phyloP scores from a whole-genome alignment of 2,113 vertebrate genomes.

The Vulpes lagopus region DNA sequence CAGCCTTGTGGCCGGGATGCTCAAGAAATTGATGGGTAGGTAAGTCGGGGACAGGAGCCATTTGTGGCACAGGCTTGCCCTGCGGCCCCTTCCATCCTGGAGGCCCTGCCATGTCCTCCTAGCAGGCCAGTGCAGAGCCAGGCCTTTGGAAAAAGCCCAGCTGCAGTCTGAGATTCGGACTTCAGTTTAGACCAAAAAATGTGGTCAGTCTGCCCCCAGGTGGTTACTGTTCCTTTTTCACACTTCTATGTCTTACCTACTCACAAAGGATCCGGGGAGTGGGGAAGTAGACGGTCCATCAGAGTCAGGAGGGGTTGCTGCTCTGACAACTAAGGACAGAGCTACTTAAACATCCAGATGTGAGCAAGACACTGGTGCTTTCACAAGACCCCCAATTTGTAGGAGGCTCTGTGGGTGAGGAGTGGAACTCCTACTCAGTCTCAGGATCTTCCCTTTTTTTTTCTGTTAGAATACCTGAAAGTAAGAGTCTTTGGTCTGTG shows the following conservation, averaged over 20 bases:
- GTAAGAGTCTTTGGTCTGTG: background rate
- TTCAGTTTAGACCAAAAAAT: background rate
- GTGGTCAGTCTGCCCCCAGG: background rate
- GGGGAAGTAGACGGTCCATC: rapidly evolving
- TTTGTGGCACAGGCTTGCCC: rapidly evolving
- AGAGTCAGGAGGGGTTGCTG: no score
- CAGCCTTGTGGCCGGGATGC: conserved; percentile 92
- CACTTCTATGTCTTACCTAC: background rate
- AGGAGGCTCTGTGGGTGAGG: background rate
- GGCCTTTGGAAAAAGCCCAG: rapidly evolving
- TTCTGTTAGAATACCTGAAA: background rate
- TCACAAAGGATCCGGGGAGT: no score
- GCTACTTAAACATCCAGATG: background rate
- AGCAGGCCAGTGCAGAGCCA: background rate
- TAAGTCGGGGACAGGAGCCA: background rate
- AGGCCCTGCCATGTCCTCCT: rapidly evolving
- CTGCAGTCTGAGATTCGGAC: background rate
- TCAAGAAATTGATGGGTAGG: conserved; percentile 96
- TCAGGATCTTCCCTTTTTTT: background rate
- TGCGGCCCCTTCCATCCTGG: background rate
- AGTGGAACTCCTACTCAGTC: rapidly evolving
- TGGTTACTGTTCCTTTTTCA: background rate
- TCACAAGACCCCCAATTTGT: background rate
- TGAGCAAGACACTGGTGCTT: rapidly evolving
- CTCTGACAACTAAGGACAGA: background rate